phyloP scores from a whole-genome alignment of 2,888 invertebrate species.

The Cheilosia vernalis region DNA sequence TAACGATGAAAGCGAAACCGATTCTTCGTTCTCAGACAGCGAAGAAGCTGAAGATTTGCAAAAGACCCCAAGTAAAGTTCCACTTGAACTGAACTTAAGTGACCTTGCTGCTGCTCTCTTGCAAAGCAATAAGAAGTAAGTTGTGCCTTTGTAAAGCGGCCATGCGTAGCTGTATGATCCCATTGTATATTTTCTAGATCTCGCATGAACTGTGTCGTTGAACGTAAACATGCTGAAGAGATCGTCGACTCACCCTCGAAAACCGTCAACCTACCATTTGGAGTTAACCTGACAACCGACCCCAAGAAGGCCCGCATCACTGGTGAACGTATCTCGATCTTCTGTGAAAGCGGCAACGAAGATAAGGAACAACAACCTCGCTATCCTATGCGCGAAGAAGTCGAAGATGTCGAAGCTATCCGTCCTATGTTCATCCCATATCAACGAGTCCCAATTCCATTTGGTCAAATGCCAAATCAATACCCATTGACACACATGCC shows the following conservation, averaged over 20 bases:
- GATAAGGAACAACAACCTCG: conserved; percentile 74
- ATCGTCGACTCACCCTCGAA: conserved; percentile 90
- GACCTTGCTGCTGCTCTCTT: conserved; percentile 90
- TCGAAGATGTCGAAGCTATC: conserved; percentile 82
- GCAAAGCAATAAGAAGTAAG: conserved; percentile 88
- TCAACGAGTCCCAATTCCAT: conserved; percentile 84
- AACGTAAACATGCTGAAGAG: conserved; percentile 92
- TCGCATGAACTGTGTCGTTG: conserved; percentile 95
- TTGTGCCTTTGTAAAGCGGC: not conserved
- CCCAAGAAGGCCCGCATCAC: conserved; percentile 89
- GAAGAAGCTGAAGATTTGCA: conserved; percentile 86
- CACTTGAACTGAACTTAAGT: conserved; percentile 92
- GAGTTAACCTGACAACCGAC: conserved; percentile 88
- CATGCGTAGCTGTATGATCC: not conserved
- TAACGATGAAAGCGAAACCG: conserved; percentile 78
- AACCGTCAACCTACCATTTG: conserved; percentile 87
- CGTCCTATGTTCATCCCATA: conserved; percentile 83
- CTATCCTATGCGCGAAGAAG: conserved; percentile 78
- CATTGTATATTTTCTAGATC: conserved; percentile 84
- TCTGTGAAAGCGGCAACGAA: conserved; percentile 90
- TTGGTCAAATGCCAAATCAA: conserved; percentile 84
- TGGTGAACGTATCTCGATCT: conserved; percentile 94
- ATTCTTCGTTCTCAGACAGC: conserved; percentile 85
- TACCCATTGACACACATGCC: conserved; percentile 85
- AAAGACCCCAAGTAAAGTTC: conserved; percentile 87